Conservation (phyloP, 1,140 invertebrate genomes). For the Drosophila mauritiana region DNA sequence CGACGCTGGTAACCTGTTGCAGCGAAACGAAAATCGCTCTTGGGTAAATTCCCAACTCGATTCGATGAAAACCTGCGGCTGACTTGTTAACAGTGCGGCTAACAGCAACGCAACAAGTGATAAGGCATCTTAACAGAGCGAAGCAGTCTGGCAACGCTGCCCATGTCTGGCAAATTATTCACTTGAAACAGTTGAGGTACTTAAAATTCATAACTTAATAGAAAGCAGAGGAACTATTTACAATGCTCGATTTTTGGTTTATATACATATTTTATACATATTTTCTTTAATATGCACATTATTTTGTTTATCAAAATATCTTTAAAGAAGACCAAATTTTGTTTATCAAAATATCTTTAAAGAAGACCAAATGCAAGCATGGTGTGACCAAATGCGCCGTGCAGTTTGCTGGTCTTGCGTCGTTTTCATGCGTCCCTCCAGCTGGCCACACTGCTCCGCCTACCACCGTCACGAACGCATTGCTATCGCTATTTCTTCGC, state of each 20-base stretch:
- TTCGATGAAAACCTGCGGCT: slow-evolving; percentile 7
- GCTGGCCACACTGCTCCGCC: slow-evolving; percentile 4
- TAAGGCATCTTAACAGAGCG: neutral
- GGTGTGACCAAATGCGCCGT: neutral
- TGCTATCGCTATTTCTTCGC: slow-evolving; percentile 19
- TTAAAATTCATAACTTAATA: too few relatives aligned
- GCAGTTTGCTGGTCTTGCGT: neutral
- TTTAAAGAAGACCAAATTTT: too few relatives aligned
- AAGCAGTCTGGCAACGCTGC: neutral
- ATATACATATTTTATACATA: too few relatives aligned
- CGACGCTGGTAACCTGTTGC: slow-evolving; percentile 27
- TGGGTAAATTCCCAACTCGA: slow-evolving; percentile 23
- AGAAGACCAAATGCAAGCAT: neutral
- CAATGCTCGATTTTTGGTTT: too few relatives aligned
- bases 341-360: neutral
- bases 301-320: neutral
- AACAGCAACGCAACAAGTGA: neutral
- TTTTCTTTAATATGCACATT: neutral
- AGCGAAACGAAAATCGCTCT: neutral
- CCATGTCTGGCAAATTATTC: neutral
- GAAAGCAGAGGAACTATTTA: too few relatives aligned
- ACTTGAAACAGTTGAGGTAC: too few relatives aligned
- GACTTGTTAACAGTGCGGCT: slow-evolving; percentile 1
- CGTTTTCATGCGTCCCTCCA: neutral
- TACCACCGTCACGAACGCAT: slow-evolving; percentile 13